Evolutionary conservation across 2,888 invertebrate genomes (phyloP).

Genomic region (Yponomeuta sedellus): DNA sequence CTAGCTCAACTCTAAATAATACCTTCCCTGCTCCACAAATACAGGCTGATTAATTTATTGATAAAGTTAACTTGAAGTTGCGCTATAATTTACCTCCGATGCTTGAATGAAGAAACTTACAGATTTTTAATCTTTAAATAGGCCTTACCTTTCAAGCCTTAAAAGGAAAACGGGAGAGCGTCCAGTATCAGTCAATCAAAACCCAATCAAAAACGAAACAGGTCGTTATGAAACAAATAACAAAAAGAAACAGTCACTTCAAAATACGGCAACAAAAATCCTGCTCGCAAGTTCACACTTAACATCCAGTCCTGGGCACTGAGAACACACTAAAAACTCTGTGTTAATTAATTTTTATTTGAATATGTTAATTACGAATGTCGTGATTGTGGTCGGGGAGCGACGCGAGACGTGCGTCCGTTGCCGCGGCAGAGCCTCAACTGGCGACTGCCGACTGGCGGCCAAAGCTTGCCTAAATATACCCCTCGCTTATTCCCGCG

Average conservation of each 20-base stretch:
- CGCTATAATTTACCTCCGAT: not conserved
- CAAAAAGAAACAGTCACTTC: conserved; percentile 35
- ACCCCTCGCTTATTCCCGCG: conserved; percentile 67
- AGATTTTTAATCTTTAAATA: not conserved
- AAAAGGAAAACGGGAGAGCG: not conserved
- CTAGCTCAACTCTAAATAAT: not conserved
- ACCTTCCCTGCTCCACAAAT: not conserved
- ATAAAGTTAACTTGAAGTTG: not conserved
- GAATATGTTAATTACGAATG: conserved; percentile 49
- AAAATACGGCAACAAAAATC: conserved; percentile 17
- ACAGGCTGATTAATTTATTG: not conserved
- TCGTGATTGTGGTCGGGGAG: conserved; percentile 41
- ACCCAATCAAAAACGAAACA: conserved; percentile 22
- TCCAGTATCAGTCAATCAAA: not conserved
- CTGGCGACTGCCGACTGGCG: conserved; percentile 45
- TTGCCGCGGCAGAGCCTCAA: conserved; percentile 52
- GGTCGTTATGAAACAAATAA: conserved; percentile 27
- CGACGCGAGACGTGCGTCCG: conserved; percentile 43
- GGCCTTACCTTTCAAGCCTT: conserved; percentile 1
- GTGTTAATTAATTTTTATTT: conserved; percentile 51
- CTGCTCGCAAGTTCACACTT: conserved; percentile 7
- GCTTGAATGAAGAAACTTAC: not conserved
- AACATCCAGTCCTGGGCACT: conserved; percentile 52
- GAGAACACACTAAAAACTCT: conserved; percentile 44
- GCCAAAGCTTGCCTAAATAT: conserved; percentile 67